A percentile compares a stretch with the other conserved stretches of the same genome.
Conservation (phyloP, 2,113 vertebrate genomes). For the Chrysochloris asiatica region DNA sequence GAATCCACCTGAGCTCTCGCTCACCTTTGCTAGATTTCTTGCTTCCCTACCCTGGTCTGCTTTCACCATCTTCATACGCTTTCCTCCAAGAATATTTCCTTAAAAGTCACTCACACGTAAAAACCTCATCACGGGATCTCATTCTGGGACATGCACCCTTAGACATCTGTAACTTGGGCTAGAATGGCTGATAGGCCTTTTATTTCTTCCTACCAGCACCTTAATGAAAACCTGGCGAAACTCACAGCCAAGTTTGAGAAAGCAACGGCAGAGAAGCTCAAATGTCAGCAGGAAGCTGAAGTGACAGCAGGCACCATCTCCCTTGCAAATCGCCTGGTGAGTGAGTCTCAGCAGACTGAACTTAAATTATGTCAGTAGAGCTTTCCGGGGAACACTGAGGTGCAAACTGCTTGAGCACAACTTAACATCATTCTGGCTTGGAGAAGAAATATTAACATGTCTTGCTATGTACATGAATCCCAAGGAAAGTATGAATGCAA, state of each 20-base stretch:
- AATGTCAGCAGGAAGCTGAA: constrained; percentile 95
- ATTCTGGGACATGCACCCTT: background rate
- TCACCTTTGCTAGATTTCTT: no score
- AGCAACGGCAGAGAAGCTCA: constrained; percentile 94
- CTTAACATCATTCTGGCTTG: accelerated
- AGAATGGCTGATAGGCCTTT: background rate
- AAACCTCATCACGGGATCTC: background rate
- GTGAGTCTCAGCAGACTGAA: constrained; percentile 54
- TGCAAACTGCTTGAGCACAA: background rate
- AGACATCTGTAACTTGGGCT: background rate
- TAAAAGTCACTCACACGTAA: background rate
- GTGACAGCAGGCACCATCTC: constrained; percentile 90
- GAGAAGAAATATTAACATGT: background rate
- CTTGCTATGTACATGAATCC: background rate
- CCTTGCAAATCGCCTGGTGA: constrained; percentile 96
- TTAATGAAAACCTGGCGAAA: constrained; percentile 94
- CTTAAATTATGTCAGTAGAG: background rate
- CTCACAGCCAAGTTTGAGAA: constrained; percentile 94
- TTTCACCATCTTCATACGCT: no score
- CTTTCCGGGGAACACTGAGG: constrained; percentile 3
- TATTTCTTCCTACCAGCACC: constrained; percentile 83
- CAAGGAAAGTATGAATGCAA: background rate
- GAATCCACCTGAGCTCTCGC: accelerated
- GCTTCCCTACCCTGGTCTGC: background rate
- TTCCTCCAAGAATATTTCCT: background rate